Evolutionary conservation across 2,888 invertebrate species (phyloP).

Genomic region (Biston stratarius): DNA sequence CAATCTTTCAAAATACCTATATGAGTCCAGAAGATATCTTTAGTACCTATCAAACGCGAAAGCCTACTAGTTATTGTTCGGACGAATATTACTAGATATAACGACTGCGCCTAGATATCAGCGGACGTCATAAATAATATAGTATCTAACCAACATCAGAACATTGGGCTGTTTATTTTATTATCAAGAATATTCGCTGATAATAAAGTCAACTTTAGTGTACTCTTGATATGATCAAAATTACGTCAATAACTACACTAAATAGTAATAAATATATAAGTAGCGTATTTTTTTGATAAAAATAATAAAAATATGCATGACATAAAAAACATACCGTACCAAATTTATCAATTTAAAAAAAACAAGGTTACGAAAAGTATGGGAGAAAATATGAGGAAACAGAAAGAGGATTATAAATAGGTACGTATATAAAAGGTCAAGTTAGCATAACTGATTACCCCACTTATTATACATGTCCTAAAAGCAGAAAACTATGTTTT

Average conservation of each 20-base stretch:
- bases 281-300: background rate
- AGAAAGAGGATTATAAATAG: background rate
- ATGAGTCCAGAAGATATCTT: conserved; percentile 53
- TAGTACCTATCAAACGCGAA: background rate
- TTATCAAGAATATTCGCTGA: conserved; percentile 22
- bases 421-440: background rate
- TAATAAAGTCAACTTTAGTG: background rate
- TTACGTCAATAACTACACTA: background rate
- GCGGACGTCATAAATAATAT: conserved; percentile 45
- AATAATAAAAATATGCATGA: background rate
- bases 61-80: conserved; percentile 28
- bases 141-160: conserved; percentile 47
- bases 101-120: conserved; percentile 13
- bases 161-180: conserved; percentile 12
- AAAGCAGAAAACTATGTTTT: no score
- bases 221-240: conserved; percentile 2
- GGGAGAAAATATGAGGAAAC: background rate
- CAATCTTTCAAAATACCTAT: conserved; percentile 43
- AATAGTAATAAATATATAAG: background rate
- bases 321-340: no score
- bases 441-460: background rate
- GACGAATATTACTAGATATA: conserved; percentile 52
- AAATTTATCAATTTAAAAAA: background rate
- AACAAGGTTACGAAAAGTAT: background rate
- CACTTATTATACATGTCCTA: no score